phyloP scores from a whole-genome alignment of 2,113 vertebrate genomes.

The Zeus faber region DNA sequence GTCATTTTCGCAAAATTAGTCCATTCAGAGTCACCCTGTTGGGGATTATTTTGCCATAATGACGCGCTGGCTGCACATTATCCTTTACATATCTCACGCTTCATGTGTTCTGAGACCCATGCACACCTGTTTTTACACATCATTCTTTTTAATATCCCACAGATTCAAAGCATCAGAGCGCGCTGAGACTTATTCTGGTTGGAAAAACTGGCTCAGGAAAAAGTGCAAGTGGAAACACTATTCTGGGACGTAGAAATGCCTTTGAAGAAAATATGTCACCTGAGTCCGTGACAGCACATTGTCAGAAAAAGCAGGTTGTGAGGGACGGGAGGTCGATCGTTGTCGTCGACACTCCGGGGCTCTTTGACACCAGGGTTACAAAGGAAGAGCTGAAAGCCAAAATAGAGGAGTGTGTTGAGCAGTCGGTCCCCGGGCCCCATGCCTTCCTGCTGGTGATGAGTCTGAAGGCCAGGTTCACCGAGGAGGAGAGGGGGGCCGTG shows the following conservation, averaged over 20 bases:
- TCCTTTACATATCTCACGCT: too few species aligned
- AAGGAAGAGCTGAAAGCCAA: background rate
- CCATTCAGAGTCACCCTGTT: too few species aligned
- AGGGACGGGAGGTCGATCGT: conserved; percentile 11
- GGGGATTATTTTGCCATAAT: too few species aligned
- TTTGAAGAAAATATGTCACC: conserved; percentile 6
- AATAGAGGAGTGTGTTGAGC: conserved; percentile 35
- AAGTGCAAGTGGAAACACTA: conserved; percentile 56
- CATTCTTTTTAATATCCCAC: background rate
- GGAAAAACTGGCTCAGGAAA: conserved; percentile 50
- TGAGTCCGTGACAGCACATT: conserved; percentile 4
- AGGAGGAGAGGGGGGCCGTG: conserved; percentile 27
- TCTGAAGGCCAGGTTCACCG: conserved; percentile 32
- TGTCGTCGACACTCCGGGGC: conserved; percentile 56
- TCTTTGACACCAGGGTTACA: conserved; percentile 29
- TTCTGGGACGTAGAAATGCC: background rate
- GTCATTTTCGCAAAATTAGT: too few species aligned
- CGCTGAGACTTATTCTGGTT: conserved; percentile 34
- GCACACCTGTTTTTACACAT: background rate
- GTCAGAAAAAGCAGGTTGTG: background rate
- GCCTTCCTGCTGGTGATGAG: conserved; percentile 54
- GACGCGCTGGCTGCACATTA: background rate
- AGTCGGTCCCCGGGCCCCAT: conserved; percentile 47
- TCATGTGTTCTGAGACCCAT: background rate
- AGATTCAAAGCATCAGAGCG: rapidly evolving